phyloP scores from a whole-genome alignment of 2,797 vertebrate genomes.

The Tokudaia tokunoshimensis region DNA sequence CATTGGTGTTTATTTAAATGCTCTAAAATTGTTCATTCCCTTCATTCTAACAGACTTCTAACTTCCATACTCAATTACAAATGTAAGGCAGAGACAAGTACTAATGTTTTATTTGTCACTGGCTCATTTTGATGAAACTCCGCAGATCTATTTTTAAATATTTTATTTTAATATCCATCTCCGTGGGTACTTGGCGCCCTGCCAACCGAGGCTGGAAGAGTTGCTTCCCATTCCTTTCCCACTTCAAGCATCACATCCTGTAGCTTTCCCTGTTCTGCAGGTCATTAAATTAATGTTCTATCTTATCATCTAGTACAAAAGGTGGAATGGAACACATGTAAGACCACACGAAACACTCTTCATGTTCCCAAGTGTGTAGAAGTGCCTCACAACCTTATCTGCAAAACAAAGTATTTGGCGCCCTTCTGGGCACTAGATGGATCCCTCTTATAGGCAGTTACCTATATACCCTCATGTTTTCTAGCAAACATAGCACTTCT shows the following conservation, averaged over 20 bases:
- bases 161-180: constrained; percentile 80
- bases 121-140: constrained; percentile 74
- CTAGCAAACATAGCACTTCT: background rate
- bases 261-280: constrained; percentile 58
- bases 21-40: constrained; percentile 39
- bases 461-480: background rate
- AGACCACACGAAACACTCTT: background rate
- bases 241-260: constrained; percentile 56
- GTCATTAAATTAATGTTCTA: constrained; percentile 60
- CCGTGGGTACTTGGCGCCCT: constrained; percentile 78
- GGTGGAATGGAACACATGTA: background rate
- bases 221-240: constrained; percentile 77
- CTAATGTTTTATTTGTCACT: constrained; percentile 77
- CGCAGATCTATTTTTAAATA: constrained; percentile 78
- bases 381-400: background rate
- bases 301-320: background rate
- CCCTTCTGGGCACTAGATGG: background rate
- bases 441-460: background rate
- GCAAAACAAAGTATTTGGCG: background rate
- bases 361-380: background rate
- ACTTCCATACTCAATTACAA: constrained; percentile 60
- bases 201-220: constrained; percentile 81
- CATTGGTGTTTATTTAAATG: constrained; percentile 68
- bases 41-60: background rate
- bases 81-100: constrained; percentile 65